Conservation (phyloP, 2,888 invertebrate genomes). For the Ashinkailepas kermadecensis region DNA sequence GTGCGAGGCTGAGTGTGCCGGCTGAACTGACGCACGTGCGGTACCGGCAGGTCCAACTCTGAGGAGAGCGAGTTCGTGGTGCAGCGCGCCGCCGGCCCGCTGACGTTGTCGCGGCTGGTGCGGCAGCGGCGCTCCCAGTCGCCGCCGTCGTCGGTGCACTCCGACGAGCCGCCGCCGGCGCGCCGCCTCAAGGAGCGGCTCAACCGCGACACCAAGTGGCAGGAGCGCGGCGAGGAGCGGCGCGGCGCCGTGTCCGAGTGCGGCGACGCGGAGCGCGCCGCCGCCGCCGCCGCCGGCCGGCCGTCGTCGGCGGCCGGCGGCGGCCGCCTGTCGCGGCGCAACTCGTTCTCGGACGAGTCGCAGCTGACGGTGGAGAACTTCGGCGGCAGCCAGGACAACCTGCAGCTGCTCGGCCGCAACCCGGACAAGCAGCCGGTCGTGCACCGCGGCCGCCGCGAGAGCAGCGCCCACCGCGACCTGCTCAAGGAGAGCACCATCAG, state of each 20-base stretch:
- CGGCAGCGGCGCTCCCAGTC: constrained; percentile 30
- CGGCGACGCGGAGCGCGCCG: constrained; percentile 25
- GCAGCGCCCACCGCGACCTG: constrained; percentile 28
- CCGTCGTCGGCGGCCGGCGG: constrained; percentile 31
- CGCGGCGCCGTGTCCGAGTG: constrained; percentile 27
- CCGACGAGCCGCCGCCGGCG: constrained; percentile 21
- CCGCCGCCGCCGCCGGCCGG: constrained; percentile 23
- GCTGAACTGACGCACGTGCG: no score
- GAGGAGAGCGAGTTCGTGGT: constrained; percentile 34
- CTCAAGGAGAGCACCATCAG: constrained; percentile 27
- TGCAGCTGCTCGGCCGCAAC: constrained; percentile 72
- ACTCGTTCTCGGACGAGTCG: constrained; percentile 69
- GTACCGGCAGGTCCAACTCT: constrained; percentile 25
- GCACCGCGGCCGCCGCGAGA: constrained; percentile 32
- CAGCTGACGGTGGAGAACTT: constrained; percentile 85
- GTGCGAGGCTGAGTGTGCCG: no score
- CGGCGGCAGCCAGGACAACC: constrained; percentile 74
- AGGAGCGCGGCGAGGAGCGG: constrained; percentile 52
- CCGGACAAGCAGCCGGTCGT: constrained; percentile 63
- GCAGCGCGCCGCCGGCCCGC: constrained; percentile 31
- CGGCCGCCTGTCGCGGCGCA: constrained; percentile 60
- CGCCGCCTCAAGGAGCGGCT: constrained; percentile 50
- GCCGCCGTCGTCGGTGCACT: constrained; percentile 28
- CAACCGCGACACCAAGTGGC: constrained; percentile 57
- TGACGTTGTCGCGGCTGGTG: constrained; percentile 29